Evolutionary conservation across 35 echinoderm and acorn worm genomes (phyloP).

Genomic region (Heliocidaris tuberculata): DNA sequence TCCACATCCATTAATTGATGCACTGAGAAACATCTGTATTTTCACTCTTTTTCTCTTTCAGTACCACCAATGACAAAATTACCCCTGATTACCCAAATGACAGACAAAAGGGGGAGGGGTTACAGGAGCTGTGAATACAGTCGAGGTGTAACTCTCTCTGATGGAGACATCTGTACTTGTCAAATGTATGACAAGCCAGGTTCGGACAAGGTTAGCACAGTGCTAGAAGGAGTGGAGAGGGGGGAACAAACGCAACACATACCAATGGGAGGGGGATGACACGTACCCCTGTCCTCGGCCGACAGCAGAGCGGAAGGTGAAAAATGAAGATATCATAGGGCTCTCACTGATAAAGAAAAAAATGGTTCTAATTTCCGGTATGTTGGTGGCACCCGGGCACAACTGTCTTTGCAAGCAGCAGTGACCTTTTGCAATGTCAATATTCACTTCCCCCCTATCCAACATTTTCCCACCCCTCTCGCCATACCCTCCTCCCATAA

Average conservation of each 20-base stretch:
- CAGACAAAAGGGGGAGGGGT: constrained; percentile 7
- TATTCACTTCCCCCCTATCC: not conserved
- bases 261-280: not conserved
- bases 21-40: constrained; percentile 40
- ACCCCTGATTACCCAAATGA: not conserved
- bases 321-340: not conserved
- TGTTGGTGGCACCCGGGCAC: not conserved
- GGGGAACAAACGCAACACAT: not conserved
- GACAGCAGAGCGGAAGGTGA: not conserved
- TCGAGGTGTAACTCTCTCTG: not conserved
- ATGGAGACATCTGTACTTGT: constrained; percentile 34
- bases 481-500: not conserved
- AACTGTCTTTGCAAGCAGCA: not conserved
- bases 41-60: constrained; percentile 22
- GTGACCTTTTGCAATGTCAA: not conserved
- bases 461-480: not conserved
- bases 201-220: constrained; percentile 21
- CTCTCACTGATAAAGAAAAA: not conserved
- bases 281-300: not conserved
- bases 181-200: constrained; percentile 17
- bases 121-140: not conserved
- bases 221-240: not conserved
- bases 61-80: not conserved
- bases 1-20: constrained; percentile 17
- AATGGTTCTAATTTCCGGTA: constrained; percentile 3